Base-by-base conservation (phyloP, 1,140 invertebrate genomes). In the Diuraphis noxia region DNA sequence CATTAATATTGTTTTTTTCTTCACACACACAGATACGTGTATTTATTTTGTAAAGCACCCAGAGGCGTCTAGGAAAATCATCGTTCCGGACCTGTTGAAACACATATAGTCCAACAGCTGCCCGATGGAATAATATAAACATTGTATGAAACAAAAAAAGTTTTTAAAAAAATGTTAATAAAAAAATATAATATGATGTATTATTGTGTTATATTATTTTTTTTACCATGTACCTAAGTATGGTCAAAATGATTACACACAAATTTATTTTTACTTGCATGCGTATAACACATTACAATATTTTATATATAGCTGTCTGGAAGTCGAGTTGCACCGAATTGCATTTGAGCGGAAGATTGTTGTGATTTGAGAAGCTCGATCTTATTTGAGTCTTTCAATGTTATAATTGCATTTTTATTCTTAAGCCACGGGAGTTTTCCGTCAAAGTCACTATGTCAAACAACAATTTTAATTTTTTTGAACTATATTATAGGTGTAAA, bases 61-160 rank as follows among this genome's bases (percentile, higher is more conserved):
- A 52, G 86, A 63, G 86, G 86, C 86, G 23, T 63, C 86, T 52
- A 0, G 86, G 43, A 49, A 86, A 86, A 86, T 86, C 43, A 34
- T 21, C 43, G 84, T 86, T 86, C 84, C 85, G 85, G 86, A 63
- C 52, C 52, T 63, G 52, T 86, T 52, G 85, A 52, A 86, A 52
- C 46, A 30, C 34, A 25, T 23, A 38, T 34, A 52, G 34, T 49
- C 21, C n/a, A 52, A 86, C 85, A 86, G 85, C 85, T 86, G 85
- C 49, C 46, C 9, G 34, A 86, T 10, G 46, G 34, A 82, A 25
- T 82, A 40, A 82, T 40, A 25, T 82, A 84, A 84, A 84, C 30
- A 41, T 85, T 46, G 79, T 40, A 25, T 30, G 30, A 81, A 25
- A 81, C 9, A 30, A 40, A 81, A 38, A 77, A 79, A 79, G 34